phyloP scores from a whole-genome alignment of 1,140 invertebrate species.

The Tyrophagus putrescentiae region DNA sequence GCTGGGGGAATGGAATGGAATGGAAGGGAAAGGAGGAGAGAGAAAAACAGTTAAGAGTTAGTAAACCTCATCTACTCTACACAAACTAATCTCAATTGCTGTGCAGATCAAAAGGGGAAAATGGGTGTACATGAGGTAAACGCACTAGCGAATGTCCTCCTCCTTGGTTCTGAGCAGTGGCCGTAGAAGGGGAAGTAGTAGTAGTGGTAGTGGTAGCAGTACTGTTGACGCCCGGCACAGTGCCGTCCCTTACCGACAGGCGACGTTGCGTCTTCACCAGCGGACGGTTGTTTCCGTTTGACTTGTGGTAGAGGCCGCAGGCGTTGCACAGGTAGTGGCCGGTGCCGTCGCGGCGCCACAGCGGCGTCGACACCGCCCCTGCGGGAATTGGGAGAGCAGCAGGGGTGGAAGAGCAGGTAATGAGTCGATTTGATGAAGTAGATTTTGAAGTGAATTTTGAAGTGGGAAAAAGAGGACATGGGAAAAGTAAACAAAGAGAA shows the following conservation, averaged over 20 bases:
- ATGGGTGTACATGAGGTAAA: no score
- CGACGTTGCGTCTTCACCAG: constrained; percentile 67
- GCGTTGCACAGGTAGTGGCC: constrained; percentile 41
- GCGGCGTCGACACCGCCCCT: constrained; percentile 35
- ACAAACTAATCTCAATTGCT: no score
- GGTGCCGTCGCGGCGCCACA: constrained; percentile 39
- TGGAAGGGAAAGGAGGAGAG: neutral
- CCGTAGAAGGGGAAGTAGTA: no score
- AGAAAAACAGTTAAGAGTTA: neutral
- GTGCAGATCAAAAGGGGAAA: no score
- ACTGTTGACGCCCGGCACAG: neutral
- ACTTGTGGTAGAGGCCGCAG: constrained; percentile 73
- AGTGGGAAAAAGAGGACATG: neutral
- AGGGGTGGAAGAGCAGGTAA: neutral
- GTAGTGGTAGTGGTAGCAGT: no score
- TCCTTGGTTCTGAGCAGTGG: no score
- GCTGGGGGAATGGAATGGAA: constrained; percentile 16
- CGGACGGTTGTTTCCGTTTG: constrained; percentile 83
- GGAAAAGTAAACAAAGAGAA: neutral
- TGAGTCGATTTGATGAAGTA: neutral
- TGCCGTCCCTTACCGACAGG: constrained; percentile 51
- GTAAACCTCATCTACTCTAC: constrained; percentile 4
- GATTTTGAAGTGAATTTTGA: neutral
- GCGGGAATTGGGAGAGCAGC: neutral
- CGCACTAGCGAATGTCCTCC: no score